Conservation (phyloP, 2,797 vertebrate genomes). For the Neosilurus hyrtlii region DNA sequence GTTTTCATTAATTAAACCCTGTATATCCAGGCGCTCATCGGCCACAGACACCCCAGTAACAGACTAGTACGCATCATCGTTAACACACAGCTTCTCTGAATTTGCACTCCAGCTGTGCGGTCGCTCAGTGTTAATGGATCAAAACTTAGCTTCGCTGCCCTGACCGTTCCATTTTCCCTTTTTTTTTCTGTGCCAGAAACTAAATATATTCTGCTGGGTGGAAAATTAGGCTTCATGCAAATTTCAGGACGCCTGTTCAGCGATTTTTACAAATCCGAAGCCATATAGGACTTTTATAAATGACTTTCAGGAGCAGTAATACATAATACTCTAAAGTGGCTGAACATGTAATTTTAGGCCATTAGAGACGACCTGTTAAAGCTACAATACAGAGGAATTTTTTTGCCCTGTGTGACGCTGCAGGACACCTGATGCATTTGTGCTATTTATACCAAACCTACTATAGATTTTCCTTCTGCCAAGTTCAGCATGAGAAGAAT, state of each 20-base stretch:
- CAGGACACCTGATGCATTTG: too few relatives aligned
- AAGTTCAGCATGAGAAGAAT: too few relatives aligned
- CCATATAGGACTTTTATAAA: background rate
- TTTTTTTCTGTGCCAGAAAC: background rate
- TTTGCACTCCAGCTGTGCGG: slow-evolving; percentile 18
- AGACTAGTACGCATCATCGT: slow-evolving; percentile 31
- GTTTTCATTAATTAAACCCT: slow-evolving; percentile 55
- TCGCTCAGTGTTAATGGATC: background rate
- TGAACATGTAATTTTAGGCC: background rate
- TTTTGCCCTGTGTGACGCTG: too few relatives aligned
- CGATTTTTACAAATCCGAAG: background rate
- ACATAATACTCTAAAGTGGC: background rate
- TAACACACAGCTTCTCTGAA: slow-evolving; percentile 31
- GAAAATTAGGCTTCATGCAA: background rate
- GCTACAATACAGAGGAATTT: background rate
- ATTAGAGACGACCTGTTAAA: background rate
- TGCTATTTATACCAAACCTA: too few relatives aligned
- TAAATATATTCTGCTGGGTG: background rate
- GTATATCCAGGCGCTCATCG: slow-evolving; percentile 38
- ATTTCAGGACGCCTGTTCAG: slow-evolving; percentile 2
- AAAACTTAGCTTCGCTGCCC: background rate
- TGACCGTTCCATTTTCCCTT: too few relatives aligned
- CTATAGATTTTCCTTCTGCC: too few relatives aligned
- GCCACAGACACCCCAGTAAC: slow-evolving; percentile 14
- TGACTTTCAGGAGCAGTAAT: background rate